phyloP scores from a whole-genome alignment of 2,888 invertebrate genomes.

The Dryocosmus kuriphilus region DNA sequence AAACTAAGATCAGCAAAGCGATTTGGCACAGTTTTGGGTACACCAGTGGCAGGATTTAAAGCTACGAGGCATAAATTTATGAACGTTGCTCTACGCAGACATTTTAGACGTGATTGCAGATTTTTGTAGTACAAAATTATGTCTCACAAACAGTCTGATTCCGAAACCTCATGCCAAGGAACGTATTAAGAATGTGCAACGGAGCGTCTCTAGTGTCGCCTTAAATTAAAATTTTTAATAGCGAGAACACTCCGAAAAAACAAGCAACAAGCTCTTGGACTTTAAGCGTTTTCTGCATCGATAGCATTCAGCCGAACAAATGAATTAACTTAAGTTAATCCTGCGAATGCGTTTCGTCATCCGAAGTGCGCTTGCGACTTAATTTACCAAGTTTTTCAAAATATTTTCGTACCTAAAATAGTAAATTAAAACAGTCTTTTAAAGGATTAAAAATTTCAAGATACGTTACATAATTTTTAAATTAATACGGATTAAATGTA shows the following conservation, averaged over 20 bases:
- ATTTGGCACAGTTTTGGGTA: slow-evolving; percentile 9
- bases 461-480: background rate
- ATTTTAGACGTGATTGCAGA: slow-evolving; percentile 28
- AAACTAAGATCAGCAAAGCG: slow-evolving; percentile 16
- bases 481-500: background rate
- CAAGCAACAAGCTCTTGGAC: slow-evolving; percentile 57
- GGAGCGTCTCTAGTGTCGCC: background rate
- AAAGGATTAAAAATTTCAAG: background rate
- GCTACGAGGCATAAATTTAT: slow-evolving; percentile 50
- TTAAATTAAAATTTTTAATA: slow-evolving; percentile 43
- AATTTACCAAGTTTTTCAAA: background rate
- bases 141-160: slow-evolving; percentile 25
- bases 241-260: slow-evolving; percentile 59
- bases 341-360: slow-evolving; percentile 21
- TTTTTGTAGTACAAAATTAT: slow-evolving; percentile 20
- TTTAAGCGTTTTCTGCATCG: slow-evolving; percentile 52
- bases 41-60: slow-evolving; percentile 43
- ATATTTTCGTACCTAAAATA: background rate
- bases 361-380: slow-evolving; percentile 16
- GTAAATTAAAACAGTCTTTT: background rate
- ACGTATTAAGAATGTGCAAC: slow-evolving; percentile 9
- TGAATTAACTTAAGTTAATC: slow-evolving; percentile 31
- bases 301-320: slow-evolving; percentile 9
- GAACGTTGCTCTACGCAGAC: background rate
- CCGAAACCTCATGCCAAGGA: slow-evolving; percentile 7